Conservation (phyloP, 2,113 vertebrate genomes). For the Mellivora capensis region DNA sequence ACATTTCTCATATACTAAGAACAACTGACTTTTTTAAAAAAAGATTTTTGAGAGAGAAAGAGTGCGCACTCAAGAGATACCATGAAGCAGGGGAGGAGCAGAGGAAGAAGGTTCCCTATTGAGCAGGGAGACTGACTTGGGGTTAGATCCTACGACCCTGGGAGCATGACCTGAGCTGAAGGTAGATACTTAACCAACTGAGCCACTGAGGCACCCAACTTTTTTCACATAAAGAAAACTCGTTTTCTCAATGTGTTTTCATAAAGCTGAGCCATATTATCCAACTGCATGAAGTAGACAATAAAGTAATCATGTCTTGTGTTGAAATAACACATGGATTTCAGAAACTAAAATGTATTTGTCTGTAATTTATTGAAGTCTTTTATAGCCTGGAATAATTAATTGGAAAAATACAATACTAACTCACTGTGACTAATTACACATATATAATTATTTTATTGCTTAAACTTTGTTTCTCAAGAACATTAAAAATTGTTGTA, state of each 20-base stretch:
- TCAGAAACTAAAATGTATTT: background rate
- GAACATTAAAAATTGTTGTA: background rate
- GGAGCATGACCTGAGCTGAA: too few relatives aligned
- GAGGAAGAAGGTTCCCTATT: too few relatives aligned
- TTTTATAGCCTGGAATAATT: background rate
- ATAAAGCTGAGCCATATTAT: background rate
- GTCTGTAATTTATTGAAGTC: background rate
- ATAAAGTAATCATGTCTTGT: background rate
- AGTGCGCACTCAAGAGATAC: too few relatives aligned
- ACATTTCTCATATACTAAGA: background rate
- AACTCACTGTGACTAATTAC: background rate
- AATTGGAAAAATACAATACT: background rate
- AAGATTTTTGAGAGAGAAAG: too few relatives aligned
- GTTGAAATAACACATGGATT: background rate
- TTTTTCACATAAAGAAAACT: background rate
- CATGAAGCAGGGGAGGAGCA: too few relatives aligned
- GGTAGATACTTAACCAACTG: background rate
- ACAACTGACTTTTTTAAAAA: background rate
- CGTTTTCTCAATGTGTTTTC: background rate
- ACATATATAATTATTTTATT: background rate
- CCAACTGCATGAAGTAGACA: background rate
- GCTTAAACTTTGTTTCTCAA: background rate
- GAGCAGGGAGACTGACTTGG: too few relatives aligned
- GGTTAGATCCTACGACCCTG: too few relatives aligned
- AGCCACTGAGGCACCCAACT: background rate